Base-by-base conservation (phyloP, 2,797 vertebrate species). In the Hozukius guyotensis region DNA sequence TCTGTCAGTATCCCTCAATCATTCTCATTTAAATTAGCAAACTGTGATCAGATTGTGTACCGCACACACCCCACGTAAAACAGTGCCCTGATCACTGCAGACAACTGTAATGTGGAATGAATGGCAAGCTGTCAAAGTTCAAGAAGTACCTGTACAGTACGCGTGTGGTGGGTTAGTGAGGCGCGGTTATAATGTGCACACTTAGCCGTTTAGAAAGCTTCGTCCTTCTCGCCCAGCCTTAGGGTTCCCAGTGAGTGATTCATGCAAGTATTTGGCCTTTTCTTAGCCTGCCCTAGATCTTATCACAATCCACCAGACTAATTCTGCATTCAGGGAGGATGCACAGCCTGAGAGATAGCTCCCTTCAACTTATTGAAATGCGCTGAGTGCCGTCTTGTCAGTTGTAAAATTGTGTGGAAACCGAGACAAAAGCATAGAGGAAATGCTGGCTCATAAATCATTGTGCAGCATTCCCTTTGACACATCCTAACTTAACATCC, bases 321-420 rank as follows among this genome's bases (percentile, higher is more conserved):
- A 95, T 95, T 96, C 86, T 92, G 92, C 87, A 95, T 96, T 94
- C 92, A 94, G 89, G 18, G 81, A 92, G 90, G 89, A 93, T 90
- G 88, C 89, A 88, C 93, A 85, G 91, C 88, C 89, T 87, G 89
- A 92, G 91, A 93, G 89, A 93, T 92, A 94, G 92, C 89, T 94
- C 89, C 93, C 91, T 89, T 89, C 91, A 93, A 92, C 94, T 93
- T 93, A 95, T 96, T 96, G 93, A 95, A 95, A 95, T 96, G 94
- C 94, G 34, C 83, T 87, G 86, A 90, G 91, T 89, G 93, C 89
- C 88, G 88, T 91, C 91, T 95, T 93, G 92, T 95, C 94, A 94
- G 93, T 94, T 94, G 91, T 94, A 94, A 94, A 94, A 94, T 93
- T 91, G 89, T 93, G 90, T 88, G 92, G 92, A 95, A 94, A 92